Evolutionary conservation across 2,113 vertebrate species (phyloP).

Genomic region (Phyllostomus hastatus): DNA sequence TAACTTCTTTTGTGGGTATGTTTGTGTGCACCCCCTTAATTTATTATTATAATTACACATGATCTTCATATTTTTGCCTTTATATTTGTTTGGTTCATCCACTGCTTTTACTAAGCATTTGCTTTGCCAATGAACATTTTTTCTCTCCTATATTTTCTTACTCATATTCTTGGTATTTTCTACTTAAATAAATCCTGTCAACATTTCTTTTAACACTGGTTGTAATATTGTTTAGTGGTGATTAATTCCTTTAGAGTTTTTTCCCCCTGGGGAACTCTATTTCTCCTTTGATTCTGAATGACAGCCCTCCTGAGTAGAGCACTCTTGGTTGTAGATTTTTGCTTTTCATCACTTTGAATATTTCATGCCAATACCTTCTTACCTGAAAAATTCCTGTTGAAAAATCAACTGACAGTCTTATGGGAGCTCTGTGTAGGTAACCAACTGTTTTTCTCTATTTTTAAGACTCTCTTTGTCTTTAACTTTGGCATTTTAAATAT

Average conservation of each 20-base stretch:
- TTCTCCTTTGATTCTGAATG: background rate
- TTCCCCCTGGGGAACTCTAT: background rate
- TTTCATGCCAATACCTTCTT: too few relatives aligned
- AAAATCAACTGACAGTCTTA: too few relatives aligned
- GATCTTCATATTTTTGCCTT: background rate
- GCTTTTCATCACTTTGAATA: too few relatives aligned
- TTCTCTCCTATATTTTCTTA: background rate
- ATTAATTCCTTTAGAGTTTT: background rate
- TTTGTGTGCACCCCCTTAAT: background rate
- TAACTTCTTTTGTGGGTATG: background rate
- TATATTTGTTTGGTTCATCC: background rate
- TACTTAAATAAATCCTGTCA: background rate
- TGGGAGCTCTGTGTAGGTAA: background rate
- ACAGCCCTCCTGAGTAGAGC: background rate
- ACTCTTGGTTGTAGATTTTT: background rate
- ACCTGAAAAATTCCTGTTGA: too few relatives aligned
- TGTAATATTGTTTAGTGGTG: background rate
- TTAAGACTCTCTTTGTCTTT: background rate
- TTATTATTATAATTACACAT: background rate
- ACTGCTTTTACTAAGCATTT: background rate
- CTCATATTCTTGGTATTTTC: background rate
- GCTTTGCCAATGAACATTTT: background rate
- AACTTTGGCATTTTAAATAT: background rate
- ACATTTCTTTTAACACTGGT: background rate
- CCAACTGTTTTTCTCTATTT: background rate